Evolutionary conservation across 2,797 vertebrate genomes (phyloP).

Genomic region (Catostomus latipinnis): DNA sequence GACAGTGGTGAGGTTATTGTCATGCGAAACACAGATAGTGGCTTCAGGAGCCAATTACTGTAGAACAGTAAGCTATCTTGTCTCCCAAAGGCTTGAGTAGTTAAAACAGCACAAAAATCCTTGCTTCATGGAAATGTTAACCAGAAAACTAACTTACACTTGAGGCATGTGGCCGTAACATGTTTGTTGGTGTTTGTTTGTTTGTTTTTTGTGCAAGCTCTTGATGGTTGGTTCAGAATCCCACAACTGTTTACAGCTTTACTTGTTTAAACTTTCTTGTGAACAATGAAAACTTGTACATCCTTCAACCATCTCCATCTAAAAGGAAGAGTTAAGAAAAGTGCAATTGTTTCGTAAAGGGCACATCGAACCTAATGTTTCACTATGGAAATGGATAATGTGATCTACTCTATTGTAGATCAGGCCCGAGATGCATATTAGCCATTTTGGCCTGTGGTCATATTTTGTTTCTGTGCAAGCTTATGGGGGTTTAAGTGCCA

Average conservation of each 20-base stretch:
- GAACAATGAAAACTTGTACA: conserved; percentile 49
- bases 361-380: conserved; percentile 45
- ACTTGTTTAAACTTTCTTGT: conserved; percentile 17
- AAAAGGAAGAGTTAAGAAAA: conserved; percentile 25
- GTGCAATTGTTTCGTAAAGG: conserved; percentile 50
- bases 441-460: conserved; percentile 57
- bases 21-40: conserved; percentile 51
- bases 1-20: conserved; percentile 58
- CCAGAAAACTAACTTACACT: conserved; percentile 29
- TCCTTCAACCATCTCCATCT: conserved; percentile 8
- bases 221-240: conserved; percentile 44
- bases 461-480: conserved; percentile 70
- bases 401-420: conserved; percentile 65
- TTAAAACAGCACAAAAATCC: conserved; percentile 56
- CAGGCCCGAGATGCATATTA: conserved; percentile 56
- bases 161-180: conserved; percentile 65
- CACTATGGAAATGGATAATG: conserved; percentile 63
- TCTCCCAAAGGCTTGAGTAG: conserved; percentile 62
- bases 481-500: conserved; percentile 62
- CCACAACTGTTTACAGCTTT: conserved; percentile 53
- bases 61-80: conserved; percentile 52
- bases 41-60: conserved; percentile 64
- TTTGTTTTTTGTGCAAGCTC: conserved; percentile 49
- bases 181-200: conserved; percentile 65
- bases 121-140: conserved; percentile 65